Conservation (phyloP, 2,113 vertebrate genomes). For the Zingel zingel region DNA sequence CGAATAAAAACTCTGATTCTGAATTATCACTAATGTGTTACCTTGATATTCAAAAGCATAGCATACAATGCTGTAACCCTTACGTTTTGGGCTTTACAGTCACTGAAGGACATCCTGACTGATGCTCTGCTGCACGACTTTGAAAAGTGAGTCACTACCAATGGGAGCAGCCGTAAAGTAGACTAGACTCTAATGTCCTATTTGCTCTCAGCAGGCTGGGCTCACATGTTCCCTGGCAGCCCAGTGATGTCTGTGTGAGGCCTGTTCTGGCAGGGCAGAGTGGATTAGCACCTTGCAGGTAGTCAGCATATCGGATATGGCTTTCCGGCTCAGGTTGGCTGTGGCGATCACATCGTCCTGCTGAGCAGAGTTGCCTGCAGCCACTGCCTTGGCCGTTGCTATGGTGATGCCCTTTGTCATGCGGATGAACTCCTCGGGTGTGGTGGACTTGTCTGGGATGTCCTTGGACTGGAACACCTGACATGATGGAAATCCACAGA, state of each 20-base stretch:
- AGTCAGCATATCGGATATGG: constrained; percentile 94
- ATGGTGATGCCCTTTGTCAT: constrained; percentile 99
- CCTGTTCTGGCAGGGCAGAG: constrained; percentile 45
- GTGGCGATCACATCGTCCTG: constrained; percentile 98
- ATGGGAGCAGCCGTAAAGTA: constrained; percentile 39
- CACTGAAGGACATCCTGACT: constrained; percentile 54
- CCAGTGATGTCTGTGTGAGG: constrained; percentile 53
- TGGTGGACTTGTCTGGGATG: constrained; percentile 91
- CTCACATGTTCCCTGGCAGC: constrained; percentile 59
- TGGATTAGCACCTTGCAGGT: constrained; percentile 85
- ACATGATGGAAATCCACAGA: constrained; percentile 46
- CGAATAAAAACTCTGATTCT: neutral
- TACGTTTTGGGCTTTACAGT: constrained; percentile 14
- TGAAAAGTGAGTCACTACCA: constrained; percentile 65
- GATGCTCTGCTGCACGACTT: constrained; percentile 51
- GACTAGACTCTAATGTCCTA: constrained; percentile 42
- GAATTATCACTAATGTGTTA: neutral
- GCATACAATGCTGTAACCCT: neutral
- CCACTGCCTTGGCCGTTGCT: constrained; percentile 98
- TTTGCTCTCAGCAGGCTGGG: constrained; percentile 59
- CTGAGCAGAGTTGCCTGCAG: constrained; percentile 96
- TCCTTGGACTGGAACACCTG: constrained; percentile 96
- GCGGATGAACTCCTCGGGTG: constrained; percentile 96
- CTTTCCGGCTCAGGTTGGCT: constrained; percentile 98
- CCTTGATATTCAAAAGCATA: constrained; percentile 15